Base-by-base conservation (phyloP, 2,888 invertebrate genomes). In the Scaptomyza polygonia region DNA sequence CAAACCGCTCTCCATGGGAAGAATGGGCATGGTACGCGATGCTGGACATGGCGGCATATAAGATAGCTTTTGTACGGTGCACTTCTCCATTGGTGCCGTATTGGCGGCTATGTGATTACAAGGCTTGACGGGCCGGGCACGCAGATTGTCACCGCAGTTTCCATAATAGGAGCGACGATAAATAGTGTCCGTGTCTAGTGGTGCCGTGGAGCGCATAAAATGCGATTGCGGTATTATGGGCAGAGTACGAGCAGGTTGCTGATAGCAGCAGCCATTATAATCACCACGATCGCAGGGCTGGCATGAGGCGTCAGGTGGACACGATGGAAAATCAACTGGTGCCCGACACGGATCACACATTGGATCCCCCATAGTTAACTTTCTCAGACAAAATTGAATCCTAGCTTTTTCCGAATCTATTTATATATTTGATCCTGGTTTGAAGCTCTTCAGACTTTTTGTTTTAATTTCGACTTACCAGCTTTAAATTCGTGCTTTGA, bases 91-190 rank as follows among this genome's bases (percentile, higher is more conserved):
- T 32, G 91, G 92, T 0, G 93, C 93, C 0, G 92, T 92, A 9
- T 93, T 92, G 0, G 92, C 90, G 0, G 91, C 74, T 4, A 94
- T 84, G 65, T 93, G 93, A 0, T 92, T 89, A 1, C 89, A 67
- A 0, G 93, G 93, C 32, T 90, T 92, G 16, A 93, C 91, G 0
- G 93, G 92, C 7, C 69, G 67, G 0, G 93, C 92, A 3, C 89
- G 87, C 8, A 72, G 89, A 67, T 54, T 89, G 78, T 1, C 92
- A 88, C 88, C 94, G 45, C 78, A 79, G 32, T 92, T 92, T 3
- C 94, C 94, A 18, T 94, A 90, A 79, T 94, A 95, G 0, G 95
- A 95, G 75, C 94, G 92, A 63, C 94, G 93, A 89, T 95, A 95
- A 0, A 95, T 94, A 5, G 95, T 95, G 70, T 93, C 93, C 0